A percentile compares a stretch with the other conserved stretches of the same genome.
Evolutionary conservation across 1,140 invertebrate genomes (phyloP).

Genomic region (Tetramorium alpestre): DNA sequence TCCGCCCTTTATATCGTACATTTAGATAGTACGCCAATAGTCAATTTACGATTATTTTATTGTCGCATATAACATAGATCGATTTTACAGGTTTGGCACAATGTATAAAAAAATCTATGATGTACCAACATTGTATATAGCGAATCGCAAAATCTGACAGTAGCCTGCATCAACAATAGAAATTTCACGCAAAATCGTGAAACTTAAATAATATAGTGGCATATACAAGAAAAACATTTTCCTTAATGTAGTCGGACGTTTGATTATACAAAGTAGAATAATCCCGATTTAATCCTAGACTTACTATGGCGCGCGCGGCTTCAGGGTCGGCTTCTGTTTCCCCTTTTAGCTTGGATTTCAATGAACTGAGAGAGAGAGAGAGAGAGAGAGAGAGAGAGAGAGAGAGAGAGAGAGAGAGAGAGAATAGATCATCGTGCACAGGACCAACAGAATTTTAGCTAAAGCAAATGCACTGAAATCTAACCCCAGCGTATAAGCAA

Average conservation of each 20-base stretch:
- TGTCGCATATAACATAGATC: not conserved
- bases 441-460: constrained; percentile 50
- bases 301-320: not conserved
- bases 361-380: constrained; percentile 30
- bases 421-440: not conserved
- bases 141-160: constrained; percentile 63
- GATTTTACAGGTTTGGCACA: not conserved
- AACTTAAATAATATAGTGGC: constrained; percentile 54
- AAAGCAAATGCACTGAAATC: constrained; percentile 58
- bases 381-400: constrained; percentile 29
- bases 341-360: constrained; percentile 43
- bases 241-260: constrained; percentile 41
- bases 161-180: constrained; percentile 62
- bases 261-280: constrained; percentile 68
- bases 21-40: not conserved
- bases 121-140: not conserved
- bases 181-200: constrained; percentile 31
- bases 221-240: constrained; percentile 64
- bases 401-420: constrained; percentile 16
- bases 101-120: constrained; percentile 29
- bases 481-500: constrained; percentile 39
- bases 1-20: not conserved
- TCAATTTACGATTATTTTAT: constrained; percentile 32
- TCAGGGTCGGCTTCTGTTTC: not conserved
- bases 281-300: constrained; percentile 64